phyloP scores from a whole-genome alignment of 2,888 invertebrate species.

The Apamea anceps region DNA sequence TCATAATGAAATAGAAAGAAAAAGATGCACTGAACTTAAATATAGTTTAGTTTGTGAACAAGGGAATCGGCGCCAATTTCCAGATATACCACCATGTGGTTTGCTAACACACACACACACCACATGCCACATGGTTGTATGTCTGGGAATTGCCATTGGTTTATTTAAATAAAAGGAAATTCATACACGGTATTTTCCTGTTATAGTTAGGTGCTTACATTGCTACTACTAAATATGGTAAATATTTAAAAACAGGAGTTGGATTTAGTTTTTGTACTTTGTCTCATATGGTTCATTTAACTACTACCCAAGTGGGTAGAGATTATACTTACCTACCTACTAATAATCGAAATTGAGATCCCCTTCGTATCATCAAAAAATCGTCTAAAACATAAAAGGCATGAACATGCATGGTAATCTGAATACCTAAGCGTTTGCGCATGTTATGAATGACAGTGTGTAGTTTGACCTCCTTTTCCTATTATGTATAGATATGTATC shows the following conservation, averaged over 20 bases:
- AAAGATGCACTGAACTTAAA: too few species aligned
- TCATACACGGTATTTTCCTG: neutral
- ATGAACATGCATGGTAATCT: neutral
- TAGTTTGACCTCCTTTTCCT: constrained; percentile 1
- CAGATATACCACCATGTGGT: neutral
- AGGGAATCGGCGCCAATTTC: too few species aligned
- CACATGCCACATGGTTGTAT: neutral
- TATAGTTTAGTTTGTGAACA: too few species aligned
- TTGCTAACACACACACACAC: too few species aligned
- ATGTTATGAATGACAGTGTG: neutral
- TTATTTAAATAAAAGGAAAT: neutral
- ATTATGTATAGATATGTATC: neutral
- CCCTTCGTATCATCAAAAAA: neutral
- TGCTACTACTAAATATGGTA: neutral
- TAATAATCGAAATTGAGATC: neutral
- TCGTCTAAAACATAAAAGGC: neutral
- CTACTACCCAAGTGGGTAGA: too few species aligned
- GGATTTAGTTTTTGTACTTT: neutral
- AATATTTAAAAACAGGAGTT: neutral
- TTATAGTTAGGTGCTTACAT: neutral
- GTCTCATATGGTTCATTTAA: neutral
- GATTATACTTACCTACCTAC: neutral
- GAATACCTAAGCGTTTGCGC: neutral
- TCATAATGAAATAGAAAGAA: too few species aligned
- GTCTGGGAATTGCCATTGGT: neutral